These are phyloP conservation scores for Perca flavescens DNA, from an alignment of 2,113 vertebrate genomes.

Conservation along the genomic window DNA sequence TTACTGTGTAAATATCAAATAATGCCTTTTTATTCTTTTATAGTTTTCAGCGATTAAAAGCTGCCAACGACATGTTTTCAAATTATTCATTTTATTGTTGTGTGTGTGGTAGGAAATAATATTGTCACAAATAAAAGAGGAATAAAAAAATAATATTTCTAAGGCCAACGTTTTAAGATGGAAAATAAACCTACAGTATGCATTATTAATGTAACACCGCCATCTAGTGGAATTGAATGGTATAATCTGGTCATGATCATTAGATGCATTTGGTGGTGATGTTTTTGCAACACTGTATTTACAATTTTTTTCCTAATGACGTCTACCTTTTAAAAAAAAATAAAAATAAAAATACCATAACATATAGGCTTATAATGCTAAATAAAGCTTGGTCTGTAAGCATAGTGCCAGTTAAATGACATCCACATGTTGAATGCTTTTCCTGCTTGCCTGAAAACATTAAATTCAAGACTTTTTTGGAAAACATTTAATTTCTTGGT, in stretches of 20 bases:
- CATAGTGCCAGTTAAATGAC: neutral
- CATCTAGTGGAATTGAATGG: conserved; percentile 46
- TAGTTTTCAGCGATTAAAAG: conserved; percentile 74
- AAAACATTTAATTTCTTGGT: neutral
- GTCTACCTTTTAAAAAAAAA: neutral
- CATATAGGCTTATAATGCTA: neutral
- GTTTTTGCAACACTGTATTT: neutral
- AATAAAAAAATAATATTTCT: neutral
- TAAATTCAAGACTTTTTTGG: neutral
- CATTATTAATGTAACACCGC: conserved; percentile 14
- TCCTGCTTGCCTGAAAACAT: neutral
- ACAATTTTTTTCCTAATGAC: neutral
- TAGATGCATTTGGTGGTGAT: neutral
- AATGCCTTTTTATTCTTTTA: conserved; percentile 91
- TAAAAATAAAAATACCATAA: neutral
- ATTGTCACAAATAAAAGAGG: neutral
- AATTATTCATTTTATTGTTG: neutral
- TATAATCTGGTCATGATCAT: neutral
- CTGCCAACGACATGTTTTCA: conserved; percentile 30
- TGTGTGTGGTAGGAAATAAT: neutral
- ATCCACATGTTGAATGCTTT: neutral
- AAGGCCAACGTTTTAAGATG: neutral
- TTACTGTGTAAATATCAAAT: conserved; percentile 96
- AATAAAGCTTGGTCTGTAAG: neutral
- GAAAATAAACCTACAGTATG: neutral